Evolutionary conservation across 2,888 invertebrate genomes (phyloP).

Genomic region (Drosophila flavopinicola): DNA sequence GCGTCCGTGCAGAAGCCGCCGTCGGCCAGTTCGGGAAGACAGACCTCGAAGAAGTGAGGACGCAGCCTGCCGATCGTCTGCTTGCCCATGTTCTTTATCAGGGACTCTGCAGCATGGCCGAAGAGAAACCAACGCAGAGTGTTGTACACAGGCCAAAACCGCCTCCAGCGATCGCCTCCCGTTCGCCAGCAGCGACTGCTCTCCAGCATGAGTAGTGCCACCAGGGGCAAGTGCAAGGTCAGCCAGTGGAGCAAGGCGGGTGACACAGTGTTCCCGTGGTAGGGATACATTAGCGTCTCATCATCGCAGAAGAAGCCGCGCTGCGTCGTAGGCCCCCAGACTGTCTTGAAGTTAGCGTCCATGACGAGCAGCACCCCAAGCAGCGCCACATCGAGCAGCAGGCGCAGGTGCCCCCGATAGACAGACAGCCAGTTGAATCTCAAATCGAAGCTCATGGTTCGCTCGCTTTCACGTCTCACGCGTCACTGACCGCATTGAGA

Average conservation of each 20-base stretch:
- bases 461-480: slow-evolving; percentile 30
- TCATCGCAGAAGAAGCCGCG: slow-evolving; percentile 78
- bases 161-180: neutral
- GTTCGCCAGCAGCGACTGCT: slow-evolving; percentile 20
- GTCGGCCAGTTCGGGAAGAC: slow-evolving; percentile 57
- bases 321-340: slow-evolving; percentile 45
- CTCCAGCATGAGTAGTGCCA: slow-evolving; percentile 47
- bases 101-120: slow-evolving; percentile 44
- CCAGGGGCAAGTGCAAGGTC: slow-evolving; percentile 54
- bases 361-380: slow-evolving; percentile 34
- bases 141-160: slow-evolving; percentile 40
- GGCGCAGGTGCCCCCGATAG: slow-evolving; percentile 12
- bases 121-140: slow-evolving; percentile 60
- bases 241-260: slow-evolving; percentile 38
- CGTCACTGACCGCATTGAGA: slow-evolving; percentile 41
- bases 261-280: slow-evolving; percentile 54
- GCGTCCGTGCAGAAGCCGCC: slow-evolving; percentile 54
- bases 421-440: neutral
- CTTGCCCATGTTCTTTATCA: slow-evolving; percentile 65
- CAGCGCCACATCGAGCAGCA: slow-evolving; percentile 42
- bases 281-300: slow-evolving; percentile 71
- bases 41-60: slow-evolving; percentile 73
- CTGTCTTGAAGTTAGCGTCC: slow-evolving; percentile 10
- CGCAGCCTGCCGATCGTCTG: slow-evolving; percentile 66
- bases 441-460: slow-evolving; percentile 51